Evolutionary conservation across 2,113 vertebrate species (phyloP).

Genomic region (Pygoscelis antarcticus): DNA sequence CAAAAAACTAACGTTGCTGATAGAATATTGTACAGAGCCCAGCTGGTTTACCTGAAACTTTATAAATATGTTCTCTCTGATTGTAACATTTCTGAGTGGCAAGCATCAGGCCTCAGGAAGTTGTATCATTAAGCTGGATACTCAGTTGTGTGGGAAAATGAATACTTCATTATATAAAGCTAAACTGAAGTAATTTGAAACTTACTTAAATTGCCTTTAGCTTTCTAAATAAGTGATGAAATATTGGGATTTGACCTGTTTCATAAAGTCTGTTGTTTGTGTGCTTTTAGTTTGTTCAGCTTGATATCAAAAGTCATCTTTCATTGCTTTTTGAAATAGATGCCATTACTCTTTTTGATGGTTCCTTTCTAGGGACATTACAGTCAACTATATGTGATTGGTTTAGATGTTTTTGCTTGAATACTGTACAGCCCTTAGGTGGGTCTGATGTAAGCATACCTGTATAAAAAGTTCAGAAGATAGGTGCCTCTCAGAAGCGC

Average conservation of each 20-base stretch:
- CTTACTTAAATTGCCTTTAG: neutral
- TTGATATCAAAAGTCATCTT: conserved; percentile 23
- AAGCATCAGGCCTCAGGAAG: neutral
- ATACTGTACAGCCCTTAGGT: neutral
- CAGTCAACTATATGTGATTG: neutral
- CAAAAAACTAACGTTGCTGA: neutral
- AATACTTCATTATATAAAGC: neutral
- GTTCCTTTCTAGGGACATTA: conserved; percentile 25
- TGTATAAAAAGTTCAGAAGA: neutral
- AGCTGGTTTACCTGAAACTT: neutral
- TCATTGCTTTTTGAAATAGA: neutral
- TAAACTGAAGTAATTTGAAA: neutral
- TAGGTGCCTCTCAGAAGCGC: neutral
- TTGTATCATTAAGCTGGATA: neutral
- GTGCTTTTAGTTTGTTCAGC: neutral
- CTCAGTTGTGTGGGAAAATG: neutral
- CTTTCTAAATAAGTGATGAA: neutral
- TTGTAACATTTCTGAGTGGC: neutral
- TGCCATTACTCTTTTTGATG: neutral
- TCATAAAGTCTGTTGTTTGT: neutral
- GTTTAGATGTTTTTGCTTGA: neutral
- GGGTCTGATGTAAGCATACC: neutral
- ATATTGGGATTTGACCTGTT: neutral
- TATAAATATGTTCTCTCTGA: neutral
- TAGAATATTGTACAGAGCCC: neutral